A percentile compares a stretch with the other conserved stretches of the same genome.
Evolutionary conservation across 2,113 vertebrate species (phyloP).

Genomic region (Ibidorhyncha struthersii): DNA sequence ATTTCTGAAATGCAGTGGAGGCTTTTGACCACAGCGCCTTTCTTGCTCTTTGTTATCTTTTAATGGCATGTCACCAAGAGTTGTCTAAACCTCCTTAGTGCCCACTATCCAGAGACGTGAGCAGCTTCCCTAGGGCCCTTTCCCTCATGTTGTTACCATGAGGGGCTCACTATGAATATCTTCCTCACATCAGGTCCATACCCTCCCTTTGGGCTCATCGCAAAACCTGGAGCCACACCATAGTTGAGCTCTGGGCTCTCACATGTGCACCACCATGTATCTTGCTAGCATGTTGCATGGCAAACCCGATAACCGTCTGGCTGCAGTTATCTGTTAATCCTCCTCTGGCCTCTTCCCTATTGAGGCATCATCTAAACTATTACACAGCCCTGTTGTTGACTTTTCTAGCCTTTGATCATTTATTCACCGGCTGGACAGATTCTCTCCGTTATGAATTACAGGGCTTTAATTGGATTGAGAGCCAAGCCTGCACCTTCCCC

Average conservation of each 20-base stretch:
- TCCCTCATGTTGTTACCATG: neutral
- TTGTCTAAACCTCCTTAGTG: neutral
- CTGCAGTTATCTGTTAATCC: neutral
- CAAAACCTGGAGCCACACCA: neutral
- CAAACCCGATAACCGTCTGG: neutral
- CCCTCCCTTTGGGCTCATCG: neutral
- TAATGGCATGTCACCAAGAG: neutral
- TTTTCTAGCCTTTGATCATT: conserved; percentile 5
- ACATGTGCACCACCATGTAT: rapidly evolving
- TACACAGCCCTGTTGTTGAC: neutral
- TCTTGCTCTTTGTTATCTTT: neutral
- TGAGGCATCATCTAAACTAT: neutral
- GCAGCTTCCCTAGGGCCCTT: neutral
- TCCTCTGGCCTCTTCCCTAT: neutral
- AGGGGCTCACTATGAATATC: neutral
- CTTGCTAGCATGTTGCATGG: rapidly evolving
- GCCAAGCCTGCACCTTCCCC: neutral
- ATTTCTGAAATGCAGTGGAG: neutral
- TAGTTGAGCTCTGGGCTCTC: neutral
- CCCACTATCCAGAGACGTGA: neutral
- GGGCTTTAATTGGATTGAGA: conserved; percentile 5
- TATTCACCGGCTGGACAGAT: neutral
- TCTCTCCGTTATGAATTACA: neutral
- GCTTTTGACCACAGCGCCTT: neutral
- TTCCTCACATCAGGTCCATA: neutral